Percentiles rank a stretch among this genome's conserved stretches.
These are phyloP conservation scores for Chiroxiphia lanceolata DNA, from an alignment of 2,797 vertebrate species.

Conservation along the genomic window DNA sequence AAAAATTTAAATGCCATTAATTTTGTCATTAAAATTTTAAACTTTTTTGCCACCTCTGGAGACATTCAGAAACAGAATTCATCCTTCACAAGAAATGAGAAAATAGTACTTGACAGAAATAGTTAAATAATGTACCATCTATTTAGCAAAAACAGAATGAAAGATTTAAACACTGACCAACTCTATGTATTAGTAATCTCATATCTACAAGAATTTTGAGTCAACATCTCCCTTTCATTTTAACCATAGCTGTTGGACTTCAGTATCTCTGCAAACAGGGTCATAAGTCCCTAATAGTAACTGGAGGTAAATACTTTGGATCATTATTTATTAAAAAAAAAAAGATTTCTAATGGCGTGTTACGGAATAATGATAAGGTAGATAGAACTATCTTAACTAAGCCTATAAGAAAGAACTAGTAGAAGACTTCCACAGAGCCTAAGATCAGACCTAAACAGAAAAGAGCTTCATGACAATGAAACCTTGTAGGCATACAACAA, in stretches of 20 bases:
- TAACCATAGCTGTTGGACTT: not conserved
- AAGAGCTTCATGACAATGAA: not conserved
- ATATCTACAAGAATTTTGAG: not conserved
- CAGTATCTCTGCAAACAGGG: not conserved
- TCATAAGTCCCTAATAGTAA: not conserved
- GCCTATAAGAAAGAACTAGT: not conserved
- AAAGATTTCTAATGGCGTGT: no score
- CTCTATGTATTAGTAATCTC: not conserved
- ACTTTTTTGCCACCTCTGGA: not conserved
- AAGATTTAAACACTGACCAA: not conserved
- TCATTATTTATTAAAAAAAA: not conserved
- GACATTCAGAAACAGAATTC: not conserved
- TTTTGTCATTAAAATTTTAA: not conserved
- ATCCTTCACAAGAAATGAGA: not conserved
- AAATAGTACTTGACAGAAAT: not conserved
- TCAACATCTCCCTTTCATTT: not conserved
- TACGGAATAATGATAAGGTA: not conserved
- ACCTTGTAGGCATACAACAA: not conserved
- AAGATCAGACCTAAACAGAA: not conserved
- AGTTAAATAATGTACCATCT: rapidly evolving
- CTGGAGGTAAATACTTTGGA: not conserved
- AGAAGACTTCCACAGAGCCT: not conserved
- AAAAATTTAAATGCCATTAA: not conserved
- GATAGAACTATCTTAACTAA: not conserved
- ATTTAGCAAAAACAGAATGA: not conserved